phyloP scores from a whole-genome alignment of 2,113 vertebrate genomes.

The cattle (Bos taurus) region ARS-UCD2.0 NC_037336.1:36356001-36356500 shows the following conservation, averaged over 20 bases:
- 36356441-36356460: not conserved
- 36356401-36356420: not conserved
- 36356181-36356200: slow-evolving; percentile 75
- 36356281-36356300: slow-evolving; percentile 69
- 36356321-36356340: slow-evolving; percentile 37
- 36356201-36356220: slow-evolving; percentile 75
- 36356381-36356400: slow-evolving; percentile 46
- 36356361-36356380: slow-evolving; percentile 65
- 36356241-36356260: slow-evolving; percentile 74
- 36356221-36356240: slow-evolving; percentile 79
- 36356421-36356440: not conserved
- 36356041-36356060: slow-evolving; percentile 75
- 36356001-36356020: slow-evolving; percentile 75
- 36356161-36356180: slow-evolving; percentile 73
- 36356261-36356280: slow-evolving; percentile 63
- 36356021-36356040: slow-evolving; percentile 69
- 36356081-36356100: slow-evolving; percentile 85
- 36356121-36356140: slow-evolving; percentile 74
- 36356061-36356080: slow-evolving; percentile 71
- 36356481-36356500: slow-evolving; percentile 53
- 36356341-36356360: slow-evolving; percentile 57
- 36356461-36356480: not conserved
- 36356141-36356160: slow-evolving; percentile 77
- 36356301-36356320: slow-evolving; percentile 50
- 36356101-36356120: slow-evolving; percentile 81